Base-by-base conservation (phyloP, 2,797 vertebrate genomes). In the Aldrovandia affinis region DNA sequence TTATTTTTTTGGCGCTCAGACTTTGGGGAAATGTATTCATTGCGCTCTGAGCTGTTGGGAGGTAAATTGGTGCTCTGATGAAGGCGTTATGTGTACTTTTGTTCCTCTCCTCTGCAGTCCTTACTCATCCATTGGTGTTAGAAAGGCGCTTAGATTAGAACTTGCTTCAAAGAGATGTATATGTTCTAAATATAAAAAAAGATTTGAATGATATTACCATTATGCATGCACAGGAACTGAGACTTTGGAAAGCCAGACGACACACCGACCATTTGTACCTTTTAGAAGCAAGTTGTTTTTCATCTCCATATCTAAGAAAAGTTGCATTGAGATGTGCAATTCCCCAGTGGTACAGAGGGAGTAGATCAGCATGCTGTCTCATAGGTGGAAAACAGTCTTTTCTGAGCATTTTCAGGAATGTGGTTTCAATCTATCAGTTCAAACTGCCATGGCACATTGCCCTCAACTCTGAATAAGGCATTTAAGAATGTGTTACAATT, bases 41-140 rank as follows among this genome's bases (percentile, higher is more conserved):
- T 33, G 18, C n/a, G 10, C 80, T 36, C 36, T 78, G 68, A 47
- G 65, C n/a, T n/a, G 39, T 85, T 65, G 61, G n/a, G 55, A 44
- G 70, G 80, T 77, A 82, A 78, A 85, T 85, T 78, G 42, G 70
- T 57, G 36, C 63, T 82, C 39, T 36, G 57, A 50, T 78, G 55
- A 78, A 85, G 70, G 57, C 47, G 30, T 78, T 47, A 81, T 75
- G 57, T 30, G 70, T 55, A 52, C 42, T 42, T 65, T 78, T 57
- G 25, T 52, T 42, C 28, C 28, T 80, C 36, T 73, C 47, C 12
- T 52, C 55, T 30, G 44, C 47, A 50, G 30, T 65, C 65, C 80
- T 78, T 61, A 78, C 55, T 39, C 59, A 78, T 22, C 80, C 55
- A 57, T 63, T 85, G 63, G 80, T 70, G 78, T 78, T 78, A 59